Evolutionary conservation across 2,113 vertebrate genomes (phyloP), one percentile per base, ranked within the genome.

Genomic region (Aegithalos caudatus): DNA sequence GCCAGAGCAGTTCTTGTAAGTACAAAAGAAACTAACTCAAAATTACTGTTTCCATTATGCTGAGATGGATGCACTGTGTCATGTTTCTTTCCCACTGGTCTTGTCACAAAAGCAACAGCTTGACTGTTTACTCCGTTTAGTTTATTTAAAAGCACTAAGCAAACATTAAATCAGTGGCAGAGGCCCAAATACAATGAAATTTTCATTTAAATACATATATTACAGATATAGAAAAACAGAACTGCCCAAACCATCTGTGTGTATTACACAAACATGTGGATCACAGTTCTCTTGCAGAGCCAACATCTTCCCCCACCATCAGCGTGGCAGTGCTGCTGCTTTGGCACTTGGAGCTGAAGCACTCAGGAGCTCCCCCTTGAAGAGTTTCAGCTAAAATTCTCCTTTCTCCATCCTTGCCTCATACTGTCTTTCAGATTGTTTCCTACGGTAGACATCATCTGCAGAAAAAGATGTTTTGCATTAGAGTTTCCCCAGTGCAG

Each of bases 391-490:
- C 93, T 93, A 94, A 81, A 95, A 95, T 89, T 95, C 96, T 38
- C 67, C 97, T 69, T 98, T 97, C 64, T 98, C 89, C 77, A 98
- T 95, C 87, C 96, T 99, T 73, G 88, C 96, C 94, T 99, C 95
- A 28, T 99, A 98, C 57, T 95, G 96, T 78, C 99, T 98, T 82
- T 99, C 99, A 27, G 99, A 99, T 33, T 53, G 97, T 93, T 99
- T 99, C 97, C 99, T 99, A 81, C 99, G 97, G 98, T 99, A 99
- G 95, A 99, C 99, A 42, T 99, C 99, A 98, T 99, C 99, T 99
- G 97, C 71, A 92, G 80, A 92, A 94, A 96, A 94, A 97, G n/a
- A 82, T 57, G 50, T 16, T 74, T 67, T 56, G 33, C 64, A 42
- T 93, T 82, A 85, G 90, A 31, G 1, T 47, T 88, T 65, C 56